phyloP scores from a whole-genome alignment of 1,140 invertebrate species.

The Sesamia nonagrioides region DNA sequence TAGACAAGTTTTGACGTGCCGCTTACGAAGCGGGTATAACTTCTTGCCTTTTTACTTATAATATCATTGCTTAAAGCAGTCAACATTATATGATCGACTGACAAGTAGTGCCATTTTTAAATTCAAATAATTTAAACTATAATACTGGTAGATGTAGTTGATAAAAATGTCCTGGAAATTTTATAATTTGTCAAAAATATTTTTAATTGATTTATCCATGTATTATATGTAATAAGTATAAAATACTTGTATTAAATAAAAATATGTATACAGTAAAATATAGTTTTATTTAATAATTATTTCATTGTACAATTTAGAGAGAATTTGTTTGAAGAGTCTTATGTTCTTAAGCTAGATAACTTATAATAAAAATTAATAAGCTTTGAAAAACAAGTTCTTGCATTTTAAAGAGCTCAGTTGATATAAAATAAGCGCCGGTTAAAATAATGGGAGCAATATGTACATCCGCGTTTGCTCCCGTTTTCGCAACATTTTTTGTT shows the following conservation, averaged over 20 bases:
- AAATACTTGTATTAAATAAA: conserved; percentile 49
- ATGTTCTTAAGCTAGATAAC: conserved; percentile 5
- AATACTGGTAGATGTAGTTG: background rate
- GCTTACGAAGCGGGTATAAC: too few relatives aligned
- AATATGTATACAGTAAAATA: conserved; percentile 43
- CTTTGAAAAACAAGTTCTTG: too few relatives aligned
- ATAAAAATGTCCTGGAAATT: background rate
- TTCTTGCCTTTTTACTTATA: too few relatives aligned
- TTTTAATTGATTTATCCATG: conserved; percentile 52
- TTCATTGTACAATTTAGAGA: conserved; percentile 23
- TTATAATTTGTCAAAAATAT: conserved; percentile 15
- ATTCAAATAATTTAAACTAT: background rate
- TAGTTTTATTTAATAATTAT: conserved; percentile 31
- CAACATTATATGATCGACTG: background rate
- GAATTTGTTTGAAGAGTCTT: conserved; percentile 1
- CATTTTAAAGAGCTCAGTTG: too few relatives aligned
- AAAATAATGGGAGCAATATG: too few relatives aligned
- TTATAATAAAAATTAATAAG: background rate
- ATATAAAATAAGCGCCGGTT: too few relatives aligned
- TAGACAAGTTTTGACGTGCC: too few relatives aligned
- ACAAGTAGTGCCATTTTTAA: conserved; percentile 13
- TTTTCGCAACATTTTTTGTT: too few relatives aligned
- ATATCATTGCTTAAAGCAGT: background rate
- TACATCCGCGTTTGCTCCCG: too few relatives aligned
- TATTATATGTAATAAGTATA: conserved; percentile 38